Evolutionary conservation across 2,888 invertebrate species (phyloP), one percentile per base, ranked within the genome.

Genomic region (Protonemura montana): DNA sequence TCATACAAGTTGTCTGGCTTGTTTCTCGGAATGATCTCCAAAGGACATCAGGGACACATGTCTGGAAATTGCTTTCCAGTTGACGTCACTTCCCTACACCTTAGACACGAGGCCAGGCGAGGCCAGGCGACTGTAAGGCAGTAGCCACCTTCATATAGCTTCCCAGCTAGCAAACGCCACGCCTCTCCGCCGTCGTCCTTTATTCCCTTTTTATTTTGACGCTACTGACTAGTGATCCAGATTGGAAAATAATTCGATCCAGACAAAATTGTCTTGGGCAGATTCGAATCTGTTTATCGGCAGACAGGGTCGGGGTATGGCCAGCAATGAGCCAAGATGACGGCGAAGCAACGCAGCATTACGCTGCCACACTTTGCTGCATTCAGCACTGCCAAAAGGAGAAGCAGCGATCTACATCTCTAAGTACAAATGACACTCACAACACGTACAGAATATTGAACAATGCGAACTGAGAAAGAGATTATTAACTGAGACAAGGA

Each of bases 1-100:
- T 41, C 82, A 82, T 82, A 82, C 35, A 82, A 82, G 41, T 82
- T 82, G 82, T 82, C 82, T 82, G 30, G 28, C 82, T 41, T 35
- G 82, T 82, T 82, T 82, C 82, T 16, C 35, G 82, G 25, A 82
- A 82, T 41, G 41, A 35, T 41, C 82, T 82, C 82, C 42, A 82
- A 82, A 82, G 82, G 82, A 82, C 82, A 82, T 82, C 82, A 41
- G 82, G 82, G 82, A 82, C 82, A 82, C 82, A 82, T 82, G 82
- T 26, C 82, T 30, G 82, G 82, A 82, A 82, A 82, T 82, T 82
- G 82, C 82, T 82, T 82, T 82, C n/a, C 82, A 30, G 82, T 30
- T 41, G 41, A 82, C 42, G 82, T 82, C 82, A 82, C 41, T 78
- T 28, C 78, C 26, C 2, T 59, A 2, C 21, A 41, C 59, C 59